phyloP scores from a whole-genome alignment of 1,140 invertebrate genomes.

The Pseudomyrmex dendroicus region DNA sequence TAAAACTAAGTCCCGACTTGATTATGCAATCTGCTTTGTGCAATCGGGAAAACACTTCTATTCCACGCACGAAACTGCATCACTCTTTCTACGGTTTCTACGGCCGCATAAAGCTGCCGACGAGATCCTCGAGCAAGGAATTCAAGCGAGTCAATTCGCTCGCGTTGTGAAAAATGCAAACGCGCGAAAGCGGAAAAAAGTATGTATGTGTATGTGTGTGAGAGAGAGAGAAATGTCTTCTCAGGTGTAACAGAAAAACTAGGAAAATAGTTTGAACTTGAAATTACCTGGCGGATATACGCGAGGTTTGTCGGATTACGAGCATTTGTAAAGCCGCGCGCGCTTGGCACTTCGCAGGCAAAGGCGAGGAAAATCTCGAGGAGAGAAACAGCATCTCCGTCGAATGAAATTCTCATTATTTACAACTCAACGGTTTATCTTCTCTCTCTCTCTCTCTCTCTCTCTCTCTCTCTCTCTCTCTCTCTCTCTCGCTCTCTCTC shows the following conservation, averaged over 20 bases:
- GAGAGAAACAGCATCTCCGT: not conserved
- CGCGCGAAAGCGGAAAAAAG: conserved; percentile 37
- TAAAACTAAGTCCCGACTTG: not conserved
- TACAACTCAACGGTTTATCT: conserved; percentile 48
- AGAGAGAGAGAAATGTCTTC: not conserved
- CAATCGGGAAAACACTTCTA: conserved; percentile 40
- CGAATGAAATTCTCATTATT: conserved; percentile 60
- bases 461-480: no score
- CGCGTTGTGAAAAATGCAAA: conserved; percentile 43
- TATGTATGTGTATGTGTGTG: no score
- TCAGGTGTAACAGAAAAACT: conserved; percentile 39
- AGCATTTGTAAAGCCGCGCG: conserved; percentile 46
- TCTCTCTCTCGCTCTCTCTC: no score
- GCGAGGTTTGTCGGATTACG: conserved; percentile 52
- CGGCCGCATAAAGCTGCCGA: conserved; percentile 41
- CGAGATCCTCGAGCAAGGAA: conserved; percentile 47
- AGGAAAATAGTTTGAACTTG: conserved; percentile 61
- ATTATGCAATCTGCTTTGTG: conserved; percentile 14
- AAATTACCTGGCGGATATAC: conserved; percentile 53
- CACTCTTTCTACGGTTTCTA: conserved; percentile 31
- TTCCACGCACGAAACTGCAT: conserved; percentile 41
- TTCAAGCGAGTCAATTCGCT: conserved; percentile 52
- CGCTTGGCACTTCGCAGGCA: conserved; percentile 13
- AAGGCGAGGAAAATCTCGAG: conserved; percentile 2
- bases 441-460: not conserved